Evolutionary conservation across 2,888 invertebrate genomes (phyloP).

Genomic region (Andricus curvator): DNA sequence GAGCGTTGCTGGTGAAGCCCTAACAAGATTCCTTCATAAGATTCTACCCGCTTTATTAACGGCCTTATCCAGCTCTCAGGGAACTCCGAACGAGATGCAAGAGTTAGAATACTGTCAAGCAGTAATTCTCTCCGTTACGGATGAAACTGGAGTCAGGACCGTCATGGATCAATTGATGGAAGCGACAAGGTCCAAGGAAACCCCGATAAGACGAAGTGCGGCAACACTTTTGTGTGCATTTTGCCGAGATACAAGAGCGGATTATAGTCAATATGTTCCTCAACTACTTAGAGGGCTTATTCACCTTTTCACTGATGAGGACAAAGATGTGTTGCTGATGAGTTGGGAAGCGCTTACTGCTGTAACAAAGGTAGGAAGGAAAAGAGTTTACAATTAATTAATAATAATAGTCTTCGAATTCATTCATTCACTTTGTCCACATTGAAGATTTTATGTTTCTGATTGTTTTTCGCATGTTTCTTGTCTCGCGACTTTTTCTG

Average conservation of each 20-base stretch:
- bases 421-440: too few species aligned
- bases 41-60: constrained; percentile 94
- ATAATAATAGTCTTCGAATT: too few species aligned
- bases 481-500: too few species aligned
- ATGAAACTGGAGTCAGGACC: constrained; percentile 92
- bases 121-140: constrained; percentile 94
- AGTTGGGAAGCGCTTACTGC: constrained; percentile 95
- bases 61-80: constrained; percentile 86
- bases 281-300: constrained; percentile 93
- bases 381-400: constrained; percentile 21
- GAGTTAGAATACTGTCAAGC: constrained; percentile 95
- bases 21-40: constrained; percentile 93
- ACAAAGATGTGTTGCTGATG: constrained; percentile 89
- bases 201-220: constrained; percentile 87
- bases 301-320: constrained; percentile 89
- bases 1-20: constrained; percentile 95
- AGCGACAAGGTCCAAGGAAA: constrained; percentile 84
- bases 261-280: constrained; percentile 92
- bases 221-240: constrained; percentile 93
- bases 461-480: too few species aligned
- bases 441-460: too few species aligned
- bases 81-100: constrained; percentile 82
- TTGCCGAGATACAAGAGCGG: constrained; percentile 93
- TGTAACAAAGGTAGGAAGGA: constrained; percentile 85
- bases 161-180: constrained; percentile 93